Evolutionary conservation across 37 sponge, comb jelly and placozoan species (phyloP).

Genomic region (Petrosia ficiformis): DNA sequence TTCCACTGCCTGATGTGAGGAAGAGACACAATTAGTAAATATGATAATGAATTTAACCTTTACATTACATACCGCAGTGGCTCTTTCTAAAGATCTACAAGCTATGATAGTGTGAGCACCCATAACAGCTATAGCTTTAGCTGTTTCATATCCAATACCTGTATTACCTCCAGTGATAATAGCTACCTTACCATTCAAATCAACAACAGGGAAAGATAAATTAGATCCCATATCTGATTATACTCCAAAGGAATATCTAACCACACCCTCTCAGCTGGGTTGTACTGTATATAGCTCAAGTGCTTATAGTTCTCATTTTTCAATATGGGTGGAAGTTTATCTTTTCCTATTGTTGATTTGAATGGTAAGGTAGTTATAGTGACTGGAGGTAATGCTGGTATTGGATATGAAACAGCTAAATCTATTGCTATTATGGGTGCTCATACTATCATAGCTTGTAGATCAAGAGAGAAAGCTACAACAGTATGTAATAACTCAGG

Average conservation of each 20-base stretch:
- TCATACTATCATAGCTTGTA: slow-evolving; percentile 76
- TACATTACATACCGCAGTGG: slow-evolving; percentile 29
- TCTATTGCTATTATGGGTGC: slow-evolving; percentile 73
- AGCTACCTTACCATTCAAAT: slow-evolving; percentile 48
- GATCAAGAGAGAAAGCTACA: slow-evolving; percentile 61
- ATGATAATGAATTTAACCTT: too few relatives aligned
- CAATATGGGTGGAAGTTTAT: slow-evolving; percentile 13
- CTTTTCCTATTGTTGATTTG: slow-evolving; percentile 58
- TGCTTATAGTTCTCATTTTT: not conserved
- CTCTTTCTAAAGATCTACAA: slow-evolving; percentile 46
- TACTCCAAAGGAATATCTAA: not conserved
- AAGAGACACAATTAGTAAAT: too few relatives aligned
- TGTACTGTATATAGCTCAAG: not conserved
- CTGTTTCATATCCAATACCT: slow-evolving; percentile 64
- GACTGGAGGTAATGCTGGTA: slow-evolving; percentile 84
- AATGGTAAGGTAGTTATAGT: slow-evolving; percentile 67
- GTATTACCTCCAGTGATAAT: slow-evolving; percentile 59
- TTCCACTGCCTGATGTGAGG: slow-evolving; percentile 50
- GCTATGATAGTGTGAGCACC: slow-evolving; percentile 61
- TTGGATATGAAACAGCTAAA: slow-evolving; percentile 83
- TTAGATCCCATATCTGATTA: slow-evolving; percentile 30
- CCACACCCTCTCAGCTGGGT: not conserved
- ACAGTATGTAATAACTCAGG: slow-evolving; percentile 27
- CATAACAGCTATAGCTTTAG: slow-evolving; percentile 53
- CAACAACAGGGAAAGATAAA: slow-evolving; percentile 34